Base-by-base conservation (phyloP, 2,888 invertebrate genomes). In the Cantharis rustica region DNA sequence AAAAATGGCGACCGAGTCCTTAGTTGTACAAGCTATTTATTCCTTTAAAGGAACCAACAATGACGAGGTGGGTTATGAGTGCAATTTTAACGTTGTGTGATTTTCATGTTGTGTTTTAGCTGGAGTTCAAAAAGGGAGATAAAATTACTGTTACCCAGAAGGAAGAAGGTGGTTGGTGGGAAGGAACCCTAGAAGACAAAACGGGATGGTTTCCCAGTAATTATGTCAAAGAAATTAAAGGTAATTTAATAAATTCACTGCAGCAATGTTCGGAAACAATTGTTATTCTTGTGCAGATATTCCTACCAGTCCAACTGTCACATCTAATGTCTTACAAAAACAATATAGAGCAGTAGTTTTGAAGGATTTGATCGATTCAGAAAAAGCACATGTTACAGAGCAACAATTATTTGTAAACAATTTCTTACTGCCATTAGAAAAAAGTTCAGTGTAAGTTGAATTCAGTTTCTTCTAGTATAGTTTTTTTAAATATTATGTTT, bases 141-240 rank as follows among this genome's bases (percentile, higher is more conserved):
- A 91, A 98, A 82, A 98, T 99, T 83, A 97, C 97, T 61, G 95
- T 99, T 75, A 98, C 98, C 31, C 99, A 99, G 88, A 93, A 93
- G 76, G 95, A 96, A 85, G 98, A 98, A 85, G 99, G 98, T 73
- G 98, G 98, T 64, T 99, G 99, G 99, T 99, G 99, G 99, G 99
- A 99, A 90, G 99, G 99, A 13, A 99, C 98, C 10, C 90, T 98
- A 69, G 93, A 94, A 78, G 98, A 96, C 82, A 96, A 95, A 87
- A 98, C 98, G 80, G 98, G 98, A 84, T 99, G 98, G 98, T 99
- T 99, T 90, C 98, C 98, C 79, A 96, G 96, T 86, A 98, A 98
- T 89, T 98, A 98, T 91, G 97, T 98, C 78, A 95, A 95, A 86
- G 97, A 98, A 89, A 93, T 93, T 86, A 95, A 95, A 91, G 90